A percentile compares a stretch with the other conserved stretches of the same genome.
These are phyloP conservation scores for Autographa gamma DNA, from an alignment of 2,888 invertebrate species.

Conservation along the genomic window DNA sequence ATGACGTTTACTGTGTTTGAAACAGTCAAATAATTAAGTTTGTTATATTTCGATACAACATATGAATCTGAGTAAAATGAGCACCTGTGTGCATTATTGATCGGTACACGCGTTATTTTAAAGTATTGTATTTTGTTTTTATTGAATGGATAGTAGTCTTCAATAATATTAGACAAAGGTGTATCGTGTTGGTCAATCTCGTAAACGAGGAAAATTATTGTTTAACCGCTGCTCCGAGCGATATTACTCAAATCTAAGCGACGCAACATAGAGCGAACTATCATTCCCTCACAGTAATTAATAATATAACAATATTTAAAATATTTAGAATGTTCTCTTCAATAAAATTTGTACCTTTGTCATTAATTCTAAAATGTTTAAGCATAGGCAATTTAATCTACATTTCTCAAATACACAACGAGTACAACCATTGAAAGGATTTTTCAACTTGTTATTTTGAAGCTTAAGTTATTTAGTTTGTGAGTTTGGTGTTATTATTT, in stretches of 20 bases:
- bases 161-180: background rate
- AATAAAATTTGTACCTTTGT: slow-evolving; percentile 43
- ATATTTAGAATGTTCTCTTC: slow-evolving; percentile 32
- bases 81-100: too few relatives aligned
- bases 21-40: too few relatives aligned
- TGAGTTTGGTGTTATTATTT: background rate
- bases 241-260: slow-evolving; percentile 1
- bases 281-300: slow-evolving; percentile 11
- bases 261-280: slow-evolving; percentile 14
- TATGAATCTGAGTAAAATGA: too few relatives aligned
- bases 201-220: background rate
- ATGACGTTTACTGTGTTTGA: background rate
- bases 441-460: background rate
- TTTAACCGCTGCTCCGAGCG: background rate
- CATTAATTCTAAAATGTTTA: slow-evolving; percentile 17
- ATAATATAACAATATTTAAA: slow-evolving; percentile 27
- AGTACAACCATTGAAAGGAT: background rate
- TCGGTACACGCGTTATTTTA: too few relatives aligned
- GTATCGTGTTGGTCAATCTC: background rate
- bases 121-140: background rate
- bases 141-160: background rate
- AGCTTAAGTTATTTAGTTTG: background rate
- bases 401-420: slow-evolving; percentile 15
- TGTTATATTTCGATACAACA: too few relatives aligned
- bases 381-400: slow-evolving; percentile 16